Base-by-base conservation (phyloP, 2,113 vertebrate genomes). In the Phoenicopterus ruber region DNA sequence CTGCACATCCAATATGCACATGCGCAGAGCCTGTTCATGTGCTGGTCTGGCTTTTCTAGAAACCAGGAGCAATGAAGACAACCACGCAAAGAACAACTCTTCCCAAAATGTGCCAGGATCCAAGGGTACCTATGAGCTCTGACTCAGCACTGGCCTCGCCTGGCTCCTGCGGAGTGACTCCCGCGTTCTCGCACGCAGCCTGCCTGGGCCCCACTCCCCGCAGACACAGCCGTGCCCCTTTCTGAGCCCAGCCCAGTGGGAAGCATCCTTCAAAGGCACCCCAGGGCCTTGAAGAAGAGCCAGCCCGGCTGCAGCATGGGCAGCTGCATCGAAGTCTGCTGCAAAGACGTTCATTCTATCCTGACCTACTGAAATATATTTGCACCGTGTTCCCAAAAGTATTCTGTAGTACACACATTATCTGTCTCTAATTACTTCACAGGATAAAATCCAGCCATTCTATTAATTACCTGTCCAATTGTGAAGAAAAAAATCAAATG, bases 261-360 rank as follows among this genome's bases (percentile, higher is more conserved):
- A 49, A 50, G 20, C 10, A 1, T 2, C 17, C 31, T 12, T 59
- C 47, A 26, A 77, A 61, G 22, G 52, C 47, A 16, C 20, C 7
- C 3, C 0, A 55, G 40, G 10, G 47, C 34, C 58, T 28, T 1
- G 0, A 32, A 59, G 20, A 85, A 19, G 29, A 57, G 34, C 17
- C 32, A 29, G 61, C 29, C 73, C 36, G 67, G 62, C 52, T 61
- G 85, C 11, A 14, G 47, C 32, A 28, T 0, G 3, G 19, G 63
- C 63, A 77, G 55, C 55, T 36, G 38, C n/a, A 6, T 0, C 0
- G 0, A 50, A 17, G 5, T 9, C 59, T 46, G 42, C 34, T 1
- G 0, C 32, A n/a, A 12, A 38, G 17, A 18, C 1, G 0, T 10
- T 50, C 32, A 9, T 55, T 55, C 52, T 57, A 7, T 32, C 40